Base-by-base conservation (phyloP, 2,888 invertebrate genomes). In the Laothoe populi region DNA sequence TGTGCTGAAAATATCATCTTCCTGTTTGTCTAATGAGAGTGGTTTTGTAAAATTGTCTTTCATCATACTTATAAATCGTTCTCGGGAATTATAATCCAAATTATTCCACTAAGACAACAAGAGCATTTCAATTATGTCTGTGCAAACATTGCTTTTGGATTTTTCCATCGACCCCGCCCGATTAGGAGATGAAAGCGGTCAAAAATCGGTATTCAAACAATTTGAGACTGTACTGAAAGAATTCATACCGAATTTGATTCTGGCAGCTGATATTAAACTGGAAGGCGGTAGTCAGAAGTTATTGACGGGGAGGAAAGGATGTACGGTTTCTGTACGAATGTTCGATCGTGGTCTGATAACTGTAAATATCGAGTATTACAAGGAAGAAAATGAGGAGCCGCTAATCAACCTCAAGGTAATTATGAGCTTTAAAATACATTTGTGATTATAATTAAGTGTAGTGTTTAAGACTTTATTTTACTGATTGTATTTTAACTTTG, bases 351-450 rank as follows among this genome's bases (percentile, higher is more conserved):
- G 97, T 62, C 90, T 97, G 70, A 93, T 97, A 63, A 97, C 97
- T 42, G 92, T 97, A 71, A 97, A 96, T 83, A 95, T 97, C 77
- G 97, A 97, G 81, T 97, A 96, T 90, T 97, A 95, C 83, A 95
- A 96, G 82, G 95, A 94, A 65, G 96, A 96, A 63, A 94, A 94
- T 67, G 96, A 96, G 77, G 95, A 96, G 69, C 95, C 96, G 44
- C 81, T 96, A 65, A 91, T 97, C 74, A 94, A 94, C 71, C 96
- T 95, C 87, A 96, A 97, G 95, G 97, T 97, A 95, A 79, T 73
- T 45, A 40, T 24, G 26, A 16, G 21, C 44, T 10, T n/a, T n/a
- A n/a, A n/a, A n/a, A n/a, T n/a, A n/a, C n/a, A n/a, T n/a, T 26
- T 26, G 7, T 26, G 26, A 26, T 26, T 26, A 26, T 26, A 26